phyloP scores from a whole-genome alignment of 2,888 invertebrate species.

The Frankliniella intonsa region DNA sequence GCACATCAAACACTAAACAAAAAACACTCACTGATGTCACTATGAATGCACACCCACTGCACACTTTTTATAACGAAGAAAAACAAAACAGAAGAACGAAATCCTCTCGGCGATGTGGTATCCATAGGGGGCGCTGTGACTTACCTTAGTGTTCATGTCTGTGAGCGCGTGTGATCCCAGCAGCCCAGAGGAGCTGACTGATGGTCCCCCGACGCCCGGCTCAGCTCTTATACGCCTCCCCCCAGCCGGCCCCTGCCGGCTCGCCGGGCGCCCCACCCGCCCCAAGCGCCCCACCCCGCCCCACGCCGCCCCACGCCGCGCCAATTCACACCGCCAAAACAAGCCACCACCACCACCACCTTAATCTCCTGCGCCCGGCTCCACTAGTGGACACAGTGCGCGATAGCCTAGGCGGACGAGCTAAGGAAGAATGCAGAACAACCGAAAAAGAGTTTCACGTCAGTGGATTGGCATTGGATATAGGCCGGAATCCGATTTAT shows the following conservation, averaged over 20 bases:
- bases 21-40: background rate
- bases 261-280: background rate
- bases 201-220: background rate
- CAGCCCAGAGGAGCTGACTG: constrained; percentile 9
- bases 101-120: background rate
- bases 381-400: too few species aligned
- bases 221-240: constrained; percentile 9
- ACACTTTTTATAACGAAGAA: too few species aligned
- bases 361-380: too few species aligned
- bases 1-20: background rate
- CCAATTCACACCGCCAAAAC: too few species aligned
- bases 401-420: too few species aligned
- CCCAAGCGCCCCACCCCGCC: background rate
- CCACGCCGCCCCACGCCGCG: background rate
- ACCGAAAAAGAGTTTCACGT: too few species aligned
- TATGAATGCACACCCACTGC: too few species aligned
- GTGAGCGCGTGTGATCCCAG: constrained; percentile 1
- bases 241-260: background rate
- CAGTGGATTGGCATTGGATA: too few species aligned
- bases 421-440: too few species aligned
- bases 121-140: background rate
- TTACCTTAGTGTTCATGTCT: constrained; percentile 17
- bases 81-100: too few species aligned
- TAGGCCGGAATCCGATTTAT: too few species aligned
- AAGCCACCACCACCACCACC: too few species aligned